Evolutionary conservation across 2,888 invertebrate species (phyloP).

Genomic region (Sarcophaga carnaria): DNA sequence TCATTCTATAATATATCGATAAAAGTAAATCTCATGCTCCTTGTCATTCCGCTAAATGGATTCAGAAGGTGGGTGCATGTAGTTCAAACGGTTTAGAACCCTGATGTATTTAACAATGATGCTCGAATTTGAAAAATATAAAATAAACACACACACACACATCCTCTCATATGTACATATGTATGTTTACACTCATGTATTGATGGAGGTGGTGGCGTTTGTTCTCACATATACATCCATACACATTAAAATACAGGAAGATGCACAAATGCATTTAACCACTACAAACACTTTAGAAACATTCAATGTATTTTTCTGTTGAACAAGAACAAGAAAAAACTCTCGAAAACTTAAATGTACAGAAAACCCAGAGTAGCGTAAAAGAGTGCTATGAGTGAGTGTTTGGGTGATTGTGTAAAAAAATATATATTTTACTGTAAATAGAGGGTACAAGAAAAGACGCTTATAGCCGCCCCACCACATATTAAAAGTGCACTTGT

Average conservation of each 20-base stretch:
- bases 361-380: slow-evolving; percentile 53
- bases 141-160: slow-evolving; percentile 22
- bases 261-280: slow-evolving; percentile 57
- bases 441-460: not conserved
- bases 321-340: slow-evolving; percentile 32
- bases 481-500: not conserved
- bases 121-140: slow-evolving; percentile 39
- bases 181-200: not conserved
- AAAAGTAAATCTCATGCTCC: slow-evolving; percentile 4
- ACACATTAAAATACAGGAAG: not conserved
- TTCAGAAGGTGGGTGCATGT: slow-evolving; percentile 17
- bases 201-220: not conserved
- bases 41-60: slow-evolving; percentile 2
- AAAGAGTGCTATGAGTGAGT: slow-evolving; percentile 3
- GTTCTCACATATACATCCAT: slow-evolving; percentile 1
- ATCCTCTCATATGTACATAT: not conserved
- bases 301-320: slow-evolving; percentile 49
- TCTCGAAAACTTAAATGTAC: slow-evolving; percentile 67
- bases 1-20: not conserved
- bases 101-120: slow-evolving; percentile 61
- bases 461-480: not conserved
- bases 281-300: slow-evolving; percentile 55
- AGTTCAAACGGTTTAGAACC: slow-evolving; percentile 50
- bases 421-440: not conserved
- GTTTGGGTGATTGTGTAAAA: not conserved